Base-by-base conservation (phyloP, 2,797 vertebrate genomes). In the Lindbergichthys nudifrons region DNA sequence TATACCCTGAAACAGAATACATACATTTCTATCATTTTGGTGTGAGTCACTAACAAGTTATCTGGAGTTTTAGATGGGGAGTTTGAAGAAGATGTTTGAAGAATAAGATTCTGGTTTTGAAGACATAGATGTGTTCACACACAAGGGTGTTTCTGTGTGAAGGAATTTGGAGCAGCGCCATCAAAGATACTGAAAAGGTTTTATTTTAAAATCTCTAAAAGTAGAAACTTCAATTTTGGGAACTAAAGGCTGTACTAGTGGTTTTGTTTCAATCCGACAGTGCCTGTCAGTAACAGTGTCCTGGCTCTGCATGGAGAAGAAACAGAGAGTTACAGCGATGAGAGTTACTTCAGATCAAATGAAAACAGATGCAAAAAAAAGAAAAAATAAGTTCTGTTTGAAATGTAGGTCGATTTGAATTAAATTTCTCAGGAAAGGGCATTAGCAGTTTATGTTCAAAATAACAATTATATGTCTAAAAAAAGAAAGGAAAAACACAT, bases 351-450 rank as follows among this genome's bases (percentile, higher is more conserved):
- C 65, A 70, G 63, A 78, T 78, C 15, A 72, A 68, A 75, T 69
- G 11, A 77, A 71, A 85, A 60, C 32, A 56, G 11, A 56, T 70
- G 11, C 68, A 12, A 36, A 36, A 9, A 36, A 9, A 36, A 36
- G 1, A 58, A 3, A 50, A 30, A 46, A 41, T 12, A 26, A 6
- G 45, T 51, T 68, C 12, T 79, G 6, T 73, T 77, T 10, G 54
- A 85, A 81, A 81, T 71, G 61, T 60, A 62, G 72, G 81, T 81
- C 15, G 75, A 62, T 81, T 79, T 83, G 75, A 83, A 88, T 75
- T 63, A 82, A 6, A 87, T 84, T 89, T 91, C 94, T 95, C 94
- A 95, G 94, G 94, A 93, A 93, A 83, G 88, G 87, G 72, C 82
- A 86, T 90, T 80, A 73, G 62, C 65, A 64, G 66, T 84, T 84